Percentiles rank a stretch among this genome's conserved stretches.
Evolutionary conservation across 2,888 invertebrate genomes (phyloP).

Genomic region (Lomographa bimaculata): DNA sequence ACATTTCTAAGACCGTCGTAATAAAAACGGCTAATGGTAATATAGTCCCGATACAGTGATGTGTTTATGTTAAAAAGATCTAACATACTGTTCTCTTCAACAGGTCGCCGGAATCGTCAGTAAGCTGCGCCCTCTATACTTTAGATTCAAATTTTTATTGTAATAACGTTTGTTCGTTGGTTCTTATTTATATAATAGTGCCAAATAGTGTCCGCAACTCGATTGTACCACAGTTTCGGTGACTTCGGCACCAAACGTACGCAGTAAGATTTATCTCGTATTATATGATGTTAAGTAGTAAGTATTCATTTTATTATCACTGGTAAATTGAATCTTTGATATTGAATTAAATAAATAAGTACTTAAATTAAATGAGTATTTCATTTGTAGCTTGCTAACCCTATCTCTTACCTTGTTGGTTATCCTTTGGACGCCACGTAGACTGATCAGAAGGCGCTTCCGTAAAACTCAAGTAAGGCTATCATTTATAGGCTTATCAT

Average conservation of each 20-base stretch:
- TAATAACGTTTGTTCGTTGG: conserved; percentile 56
- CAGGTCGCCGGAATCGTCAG: conserved; percentile 80
- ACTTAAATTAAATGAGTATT: conserved; percentile 47
- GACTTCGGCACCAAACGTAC: conserved; percentile 34
- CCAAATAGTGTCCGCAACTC: conserved; percentile 61
- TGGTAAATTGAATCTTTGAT: conserved; percentile 63
- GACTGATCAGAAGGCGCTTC: too few relatives aligned
- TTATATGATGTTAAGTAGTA: conserved; percentile 52
- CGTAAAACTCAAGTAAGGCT: too few relatives aligned
- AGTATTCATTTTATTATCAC: conserved; percentile 61
- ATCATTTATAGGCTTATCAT: too few relatives aligned
- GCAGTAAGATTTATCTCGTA: conserved; percentile 51
- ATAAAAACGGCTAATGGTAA: too few relatives aligned
- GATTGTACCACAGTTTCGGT: conserved; percentile 34
- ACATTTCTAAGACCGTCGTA: too few relatives aligned
- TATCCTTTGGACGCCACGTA: too few relatives aligned
- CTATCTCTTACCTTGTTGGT: background rate
- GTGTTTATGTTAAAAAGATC: too few relatives aligned
- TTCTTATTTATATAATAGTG: conserved; percentile 68
- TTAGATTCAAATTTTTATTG: conserved; percentile 50
- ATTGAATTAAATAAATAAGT: conserved; percentile 60
- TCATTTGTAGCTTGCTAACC: conserved; percentile 17
- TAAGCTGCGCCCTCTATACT: conserved; percentile 47
- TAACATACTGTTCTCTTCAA: too few relatives aligned
- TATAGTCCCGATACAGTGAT: too few relatives aligned